Base-by-base conservation (phyloP, 2,113 vertebrate genomes). In the Gnathonemus echidnorhynchus region DNA sequence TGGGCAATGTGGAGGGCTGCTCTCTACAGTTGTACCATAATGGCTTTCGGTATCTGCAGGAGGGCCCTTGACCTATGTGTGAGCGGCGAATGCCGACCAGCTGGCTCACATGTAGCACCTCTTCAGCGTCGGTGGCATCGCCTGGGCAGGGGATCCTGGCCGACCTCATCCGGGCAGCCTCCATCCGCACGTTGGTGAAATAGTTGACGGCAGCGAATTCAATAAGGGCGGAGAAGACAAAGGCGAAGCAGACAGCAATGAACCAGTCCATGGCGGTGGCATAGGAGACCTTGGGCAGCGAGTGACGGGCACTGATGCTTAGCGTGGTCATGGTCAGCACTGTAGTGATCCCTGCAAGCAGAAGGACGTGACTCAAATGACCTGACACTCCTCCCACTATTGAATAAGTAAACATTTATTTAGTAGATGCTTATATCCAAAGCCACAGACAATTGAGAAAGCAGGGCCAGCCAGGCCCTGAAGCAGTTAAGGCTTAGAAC, bases 231-330 rank as follows among this genome's bases (percentile, higher is more conserved):
- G 98, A 99, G 95, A 99, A 99, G 91, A 99, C 98, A 86, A 99
- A 99, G 92, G 98, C 98, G 90, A 99, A 99, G 93, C 98, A 99
- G 91, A 99, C 98, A 0, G 98, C 98, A 90, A 99, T 99, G 94
- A 99, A 99, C 98, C 98, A 99, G 94, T 99, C 98, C 98, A 99
- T 99, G 56, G 98, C 98, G 0, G 98, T 99, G 90, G 98, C 98
- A 7, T 99, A 99, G 13, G 98, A 99, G 88, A 99, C 98, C 95
- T 99, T 99, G 77, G 98, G 98, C 90, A 99, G 95, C 45, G 98
- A 99, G 93, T 99, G 98, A 89, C 98, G 96, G 5, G 98, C 98
- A n/a, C 98, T 99, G 96, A 99, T 99, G 90, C 98, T 99, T 91
- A 99, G 94, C 0, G 98, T 99, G 0, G 98, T 99, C 98, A 99